A percentile compares a stretch with the other conserved stretches of the same genome.
Evolutionary conservation across 2,888 invertebrate genomes (phyloP).

Genomic region (Prenolepis imparis): DNA sequence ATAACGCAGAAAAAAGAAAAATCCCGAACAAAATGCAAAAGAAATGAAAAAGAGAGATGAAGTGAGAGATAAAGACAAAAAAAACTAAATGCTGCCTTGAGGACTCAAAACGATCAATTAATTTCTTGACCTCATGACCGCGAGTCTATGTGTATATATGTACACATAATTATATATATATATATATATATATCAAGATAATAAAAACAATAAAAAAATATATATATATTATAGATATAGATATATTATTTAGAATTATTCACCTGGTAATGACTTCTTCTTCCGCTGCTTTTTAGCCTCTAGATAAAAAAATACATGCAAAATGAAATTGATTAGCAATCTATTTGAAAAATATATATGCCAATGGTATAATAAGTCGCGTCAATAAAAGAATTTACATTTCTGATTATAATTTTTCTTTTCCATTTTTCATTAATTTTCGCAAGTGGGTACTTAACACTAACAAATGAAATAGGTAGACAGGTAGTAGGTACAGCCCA

Average conservation of each 20-base stretch:
- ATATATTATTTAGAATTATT: constrained; percentile 84
- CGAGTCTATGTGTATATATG: constrained; percentile 38
- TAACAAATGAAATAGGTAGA: constrained; percentile 57
- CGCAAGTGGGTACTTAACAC: constrained; percentile 38
- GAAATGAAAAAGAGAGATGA: constrained; percentile 64
- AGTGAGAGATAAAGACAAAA: constrained; percentile 51
- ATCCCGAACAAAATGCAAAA: constrained; percentile 19
- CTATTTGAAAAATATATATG: constrained; percentile 77
- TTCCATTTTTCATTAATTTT: constrained; percentile 23
- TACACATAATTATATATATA: constrained; percentile 51
- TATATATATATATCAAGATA: constrained; percentile 52
- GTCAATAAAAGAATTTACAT: constrained; percentile 31
- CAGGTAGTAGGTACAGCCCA: constrained; percentile 61
- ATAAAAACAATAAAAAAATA: constrained; percentile 67
- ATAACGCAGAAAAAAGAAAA: constrained; percentile 23
- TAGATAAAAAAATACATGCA: constrained; percentile 87
- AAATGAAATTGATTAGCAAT: constrained; percentile 85
- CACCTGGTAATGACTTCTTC: constrained; percentile 97
- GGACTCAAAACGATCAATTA: constrained; percentile 7
- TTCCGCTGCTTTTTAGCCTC: constrained; percentile 98
- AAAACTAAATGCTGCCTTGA: constrained; percentile 50
- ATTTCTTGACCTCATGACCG: constrained; percentile 59
- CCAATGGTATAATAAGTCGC: constrained; percentile 65
- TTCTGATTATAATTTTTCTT: constrained; percentile 23
- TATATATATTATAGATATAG: constrained; percentile 9